Percentiles rank a stretch among this genome's conserved stretches.
Evolutionary conservation across 2,888 invertebrate species (phyloP).

Genomic region (Ichneumoninae sp.): DNA sequence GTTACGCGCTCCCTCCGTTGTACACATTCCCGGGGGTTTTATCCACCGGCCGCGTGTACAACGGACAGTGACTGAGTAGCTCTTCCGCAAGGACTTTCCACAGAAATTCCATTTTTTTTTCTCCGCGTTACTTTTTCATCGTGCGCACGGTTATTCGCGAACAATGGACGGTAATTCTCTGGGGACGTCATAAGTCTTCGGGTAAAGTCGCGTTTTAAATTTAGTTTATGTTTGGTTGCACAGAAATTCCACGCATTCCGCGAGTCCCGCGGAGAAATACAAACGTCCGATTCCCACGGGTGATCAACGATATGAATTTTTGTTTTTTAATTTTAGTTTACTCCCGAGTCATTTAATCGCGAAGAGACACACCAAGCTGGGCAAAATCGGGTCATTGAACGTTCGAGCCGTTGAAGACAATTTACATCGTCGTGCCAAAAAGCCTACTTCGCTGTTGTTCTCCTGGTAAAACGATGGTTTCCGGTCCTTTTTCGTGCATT

Average conservation of each 20-base stretch:
- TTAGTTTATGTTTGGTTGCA: not conserved
- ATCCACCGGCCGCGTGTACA: not conserved
- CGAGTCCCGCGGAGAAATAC: not conserved
- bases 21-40: conserved; percentile 1
- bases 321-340: not conserved
- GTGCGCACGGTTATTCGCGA: too few species aligned
- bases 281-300: not conserved
- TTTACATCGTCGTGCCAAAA: not conserved
- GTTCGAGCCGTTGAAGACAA: not conserved
- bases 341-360: not conserved
- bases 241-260: not conserved
- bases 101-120: too few species aligned
- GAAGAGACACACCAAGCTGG: not conserved
- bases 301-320: not conserved
- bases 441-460: not conserved
- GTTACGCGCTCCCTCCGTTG: not conserved
- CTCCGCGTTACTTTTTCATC: too few species aligned
- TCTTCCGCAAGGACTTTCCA: not conserved
- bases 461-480: not conserved
- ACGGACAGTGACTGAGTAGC: not conserved
- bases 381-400: not conserved
- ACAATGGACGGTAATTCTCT: not conserved
- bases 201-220: not conserved
- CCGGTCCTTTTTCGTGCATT: not conserved
- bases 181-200: not conserved